Evolutionary conservation across 2,888 invertebrate genomes (phyloP), one percentile per base, ranked within the genome.

Genomic region (Amiota communis): DNA sequence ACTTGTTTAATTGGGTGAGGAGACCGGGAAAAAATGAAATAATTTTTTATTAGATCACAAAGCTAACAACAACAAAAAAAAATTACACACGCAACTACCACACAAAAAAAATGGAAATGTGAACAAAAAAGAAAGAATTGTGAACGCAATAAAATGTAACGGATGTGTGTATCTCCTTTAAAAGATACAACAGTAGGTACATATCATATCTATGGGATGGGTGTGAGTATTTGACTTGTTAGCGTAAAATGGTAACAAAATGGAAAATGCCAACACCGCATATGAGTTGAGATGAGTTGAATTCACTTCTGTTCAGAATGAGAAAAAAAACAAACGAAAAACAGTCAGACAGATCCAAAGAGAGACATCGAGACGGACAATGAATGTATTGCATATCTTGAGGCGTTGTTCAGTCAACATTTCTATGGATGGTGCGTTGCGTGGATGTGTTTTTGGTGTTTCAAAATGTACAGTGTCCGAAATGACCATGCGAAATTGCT

Each of bases 321-420:
- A 36, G 36, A 36, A 36, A 36, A n/a, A 36, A 6, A 36, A 36
- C 36, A 36, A 36, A 36, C 36, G 36, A 36, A 36, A 2, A 36
- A 36, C 36, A 6, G 6, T 36, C 36, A 36, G 36, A 36, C 36
- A 36, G 36, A 36, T 36, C 36, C 36, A 36, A 0, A 36, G 36
- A 36, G 8, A 6, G 36, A 36, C 36, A 36, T 6, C 36, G 6
- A 6, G 36, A 6, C 8, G 6, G 3, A 36, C 36, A 36, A 6
- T 36, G 36, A 63, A 46, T 63, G 10, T 63, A 15, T 63, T 63
- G 63, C 63, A 46, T 63, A 63, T 63, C 63, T 63, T 63, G 63
- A 15, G 63, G 63, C 63, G 63, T 63, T 53, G 53, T 53, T 53
- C 36, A 36, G 53, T 53, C 53, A 53, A 13, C 20, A 11, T 59